Base-by-base conservation (phyloP, 2,113 vertebrate genomes). In the Narcine bancroftii region DNA sequence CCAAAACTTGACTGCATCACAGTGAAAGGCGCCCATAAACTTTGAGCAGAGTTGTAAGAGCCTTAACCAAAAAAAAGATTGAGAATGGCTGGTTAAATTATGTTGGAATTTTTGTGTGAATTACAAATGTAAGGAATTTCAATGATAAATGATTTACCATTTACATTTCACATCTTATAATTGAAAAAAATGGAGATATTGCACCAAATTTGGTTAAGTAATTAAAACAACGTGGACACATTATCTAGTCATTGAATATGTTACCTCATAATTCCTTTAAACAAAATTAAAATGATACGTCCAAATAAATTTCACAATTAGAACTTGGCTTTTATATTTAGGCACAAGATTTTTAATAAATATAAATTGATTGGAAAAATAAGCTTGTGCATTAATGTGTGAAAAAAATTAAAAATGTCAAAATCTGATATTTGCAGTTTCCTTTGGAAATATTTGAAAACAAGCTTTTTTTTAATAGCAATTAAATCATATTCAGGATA, bases 281-380 rank as follows among this genome's bases (percentile, higher is more conserved):
- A 91, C 39, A 69, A 19, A 3, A 42, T 66, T 91, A 47, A 69
- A 87, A 45, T 45, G 42, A 69, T 29, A 69, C 33, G 29, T 66
- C 39, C 2, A 19, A 91, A 91, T 65, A 66, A 29, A n/a, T 91
- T 91, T 69, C 63, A 69, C 42, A 71, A 89, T 56, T 89, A 65
- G 29, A 89, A 91, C 65, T 91, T 91, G 89, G 65, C 60, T 91
- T 69, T 91, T 71, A 91, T 69, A 65, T 69, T 69, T 69, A 91
- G 89, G 89, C 89, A 91, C 89, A 91, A 91, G 89, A 65, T 69
- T 91, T 91, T 91, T 29, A 91, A 66, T 66, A 66, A 60, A 69
- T 66, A 53, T 5, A 69, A 47, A 69, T 21, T 71, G 65, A 66
- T 91, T 91, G 89, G 53, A 91, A 91, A 69, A 91, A 91, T 91